A percentile compares a stretch with the other conserved stretches of the same genome.
Evolutionary conservation across 2,888 invertebrate species (phyloP).

Genomic region (Eupithecia tripunctaria): DNA sequence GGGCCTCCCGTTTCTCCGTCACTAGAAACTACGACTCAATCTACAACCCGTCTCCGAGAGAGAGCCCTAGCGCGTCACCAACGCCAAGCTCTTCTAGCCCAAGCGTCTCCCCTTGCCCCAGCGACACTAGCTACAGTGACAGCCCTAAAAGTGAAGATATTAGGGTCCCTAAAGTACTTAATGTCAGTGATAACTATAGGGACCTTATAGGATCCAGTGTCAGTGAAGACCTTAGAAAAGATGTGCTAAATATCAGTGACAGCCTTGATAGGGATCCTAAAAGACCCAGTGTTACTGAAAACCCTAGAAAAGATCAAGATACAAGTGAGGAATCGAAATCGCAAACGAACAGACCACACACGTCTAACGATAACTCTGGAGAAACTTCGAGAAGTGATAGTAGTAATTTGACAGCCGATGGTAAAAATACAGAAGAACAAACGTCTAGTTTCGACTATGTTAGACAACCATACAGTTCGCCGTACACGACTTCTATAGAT

Average conservation of each 20-base stretch:
- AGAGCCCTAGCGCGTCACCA: conserved; percentile 52
- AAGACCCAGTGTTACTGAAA: neutral
- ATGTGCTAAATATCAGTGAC: no score
- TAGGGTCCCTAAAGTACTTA: conserved; percentile 9
- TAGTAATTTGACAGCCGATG: neutral
- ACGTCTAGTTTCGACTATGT: neutral
- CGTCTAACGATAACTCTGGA: neutral
- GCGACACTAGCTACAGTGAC: conserved; percentile 29
- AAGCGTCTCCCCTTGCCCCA: conserved; percentile 33
- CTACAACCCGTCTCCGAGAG: conserved; percentile 59
- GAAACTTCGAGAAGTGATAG: neutral
- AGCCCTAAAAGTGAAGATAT: conserved; percentile 20
- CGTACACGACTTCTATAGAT: conserved; percentile 12
- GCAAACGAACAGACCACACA: neutral
- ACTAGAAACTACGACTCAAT: conserved; percentile 75
- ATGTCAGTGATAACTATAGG: neutral
- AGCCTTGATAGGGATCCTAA: neutral
- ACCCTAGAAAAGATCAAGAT: neutral
- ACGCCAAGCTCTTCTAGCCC: conserved; percentile 36
- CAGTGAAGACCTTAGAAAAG: neutral
- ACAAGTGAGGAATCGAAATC: neutral
- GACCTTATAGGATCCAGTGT: neutral
- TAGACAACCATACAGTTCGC: neutral
- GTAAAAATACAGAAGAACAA: neutral
- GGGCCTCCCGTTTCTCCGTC: conserved; percentile 75